Conservation (phyloP, 2,888 invertebrate genomes). For the Saturnia pavonia region DNA sequence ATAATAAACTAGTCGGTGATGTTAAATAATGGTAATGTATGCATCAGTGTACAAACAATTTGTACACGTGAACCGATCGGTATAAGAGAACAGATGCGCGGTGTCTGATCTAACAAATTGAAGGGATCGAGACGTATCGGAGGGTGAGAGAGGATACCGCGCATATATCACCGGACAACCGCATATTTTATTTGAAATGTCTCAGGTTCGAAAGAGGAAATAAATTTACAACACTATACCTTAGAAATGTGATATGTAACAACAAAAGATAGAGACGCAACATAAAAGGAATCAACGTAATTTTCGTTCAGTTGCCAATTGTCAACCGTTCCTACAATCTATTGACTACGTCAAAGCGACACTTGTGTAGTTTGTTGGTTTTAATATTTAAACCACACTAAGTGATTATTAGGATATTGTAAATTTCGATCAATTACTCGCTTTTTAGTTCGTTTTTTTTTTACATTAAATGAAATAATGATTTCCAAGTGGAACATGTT, state of each 20-base stretch:
- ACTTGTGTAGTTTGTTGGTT: background rate
- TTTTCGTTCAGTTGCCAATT: background rate
- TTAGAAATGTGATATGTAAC: background rate
- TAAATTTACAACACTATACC: background rate
- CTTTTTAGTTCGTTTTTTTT: too few relatives aligned
- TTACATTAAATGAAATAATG: too few relatives aligned
- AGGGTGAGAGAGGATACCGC: background rate
- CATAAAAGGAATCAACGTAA: background rate
- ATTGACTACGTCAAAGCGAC: background rate
- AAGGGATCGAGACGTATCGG: constrained; percentile 2
- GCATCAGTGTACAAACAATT: constrained; percentile 14
- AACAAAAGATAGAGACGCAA: background rate
- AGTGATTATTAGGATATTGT: too few relatives aligned
- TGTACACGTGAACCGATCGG: background rate
- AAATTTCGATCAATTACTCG: too few relatives aligned
- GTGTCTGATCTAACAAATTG: constrained; percentile 9
- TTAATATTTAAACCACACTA: background rate
- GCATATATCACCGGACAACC: constrained; percentile 7
- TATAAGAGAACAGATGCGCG: constrained; percentile 11
- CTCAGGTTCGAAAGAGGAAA: constrained; percentile 6
- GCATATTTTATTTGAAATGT: constrained; percentile 6
- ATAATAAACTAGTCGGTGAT: too few relatives aligned
- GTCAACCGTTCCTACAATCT: background rate
- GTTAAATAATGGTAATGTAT: background rate
- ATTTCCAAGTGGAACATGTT: too few relatives aligned